A percentile compares a stretch with the other conserved stretches of the same genome.
Conservation (phyloP, 2,797 vertebrate species). For the Ctenopoma multispine region DNA sequence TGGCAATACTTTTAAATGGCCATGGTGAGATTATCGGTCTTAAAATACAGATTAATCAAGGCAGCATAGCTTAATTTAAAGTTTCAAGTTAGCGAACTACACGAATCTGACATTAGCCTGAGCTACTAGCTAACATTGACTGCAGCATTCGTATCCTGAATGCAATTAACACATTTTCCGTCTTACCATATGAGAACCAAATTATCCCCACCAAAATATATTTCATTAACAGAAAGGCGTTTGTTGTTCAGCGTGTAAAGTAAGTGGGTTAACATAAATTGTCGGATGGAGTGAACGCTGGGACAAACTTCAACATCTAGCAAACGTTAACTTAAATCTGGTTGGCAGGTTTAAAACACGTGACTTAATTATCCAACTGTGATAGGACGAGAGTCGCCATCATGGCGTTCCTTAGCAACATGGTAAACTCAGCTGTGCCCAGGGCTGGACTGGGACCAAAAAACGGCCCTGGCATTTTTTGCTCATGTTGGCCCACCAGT, state of each 20-base stretch:
- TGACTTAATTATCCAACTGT: not conserved
- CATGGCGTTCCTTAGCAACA: slow-evolving; percentile 64
- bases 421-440: not conserved
- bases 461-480: no score
- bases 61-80: not conserved
- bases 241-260: not conserved
- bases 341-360: slow-evolving; percentile 85
- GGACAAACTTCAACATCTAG: slow-evolving; percentile 29
- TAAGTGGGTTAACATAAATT: not conserved
- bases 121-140: slow-evolving; percentile 26
- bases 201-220: not conserved
- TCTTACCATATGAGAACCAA: slow-evolving; percentile 65
- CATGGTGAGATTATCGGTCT: fast-evolving
- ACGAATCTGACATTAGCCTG: slow-evolving; percentile 22
- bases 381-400: slow-evolving; percentile 67
- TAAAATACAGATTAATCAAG: not conserved
- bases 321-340: slow-evolving; percentile 64
- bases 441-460: no score
- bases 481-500: no score
- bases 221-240: not conserved
- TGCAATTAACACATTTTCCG: not conserved
- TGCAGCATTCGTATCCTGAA: not conserved
- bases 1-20: not conserved
- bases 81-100: not conserved
- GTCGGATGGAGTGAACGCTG: not conserved